Percentiles rank a stretch among this genome's conserved stretches.
These are phyloP conservation scores for Graphium colonna DNA, from an alignment of 2,888 invertebrate species.

Conservation along the genomic window DNA sequence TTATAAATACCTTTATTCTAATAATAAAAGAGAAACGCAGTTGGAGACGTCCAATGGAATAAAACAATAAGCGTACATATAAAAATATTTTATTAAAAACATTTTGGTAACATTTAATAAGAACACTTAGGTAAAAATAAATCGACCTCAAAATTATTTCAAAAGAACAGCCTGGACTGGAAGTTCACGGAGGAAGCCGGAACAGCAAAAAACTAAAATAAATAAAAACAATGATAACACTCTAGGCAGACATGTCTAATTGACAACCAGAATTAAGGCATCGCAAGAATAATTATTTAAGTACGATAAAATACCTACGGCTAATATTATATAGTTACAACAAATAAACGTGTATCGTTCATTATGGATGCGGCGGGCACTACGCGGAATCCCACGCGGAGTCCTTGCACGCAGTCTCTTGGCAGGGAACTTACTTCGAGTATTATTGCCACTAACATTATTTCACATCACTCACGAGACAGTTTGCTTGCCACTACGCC, in stretches of 20 bases:
- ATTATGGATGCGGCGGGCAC: conserved; percentile 40
- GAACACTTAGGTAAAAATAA: conserved; percentile 82
- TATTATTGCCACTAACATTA: conserved; percentile 76
- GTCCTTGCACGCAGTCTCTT: conserved; percentile 42
- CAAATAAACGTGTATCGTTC: conserved; percentile 72
- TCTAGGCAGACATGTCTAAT: conserved; percentile 80
- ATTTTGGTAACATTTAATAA: conserved; percentile 82
- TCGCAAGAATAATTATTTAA: conserved; percentile 81
- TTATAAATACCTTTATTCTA: conserved; percentile 15
- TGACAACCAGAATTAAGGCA: conserved; percentile 82
- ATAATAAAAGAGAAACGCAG: conserved; percentile 6
- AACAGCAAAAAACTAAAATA: conserved; percentile 75
- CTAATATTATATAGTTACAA: conserved; percentile 81
- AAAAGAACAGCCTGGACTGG: conserved; percentile 81
- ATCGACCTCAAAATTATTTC: conserved; percentile 80
- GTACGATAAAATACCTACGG: conserved; percentile 80
- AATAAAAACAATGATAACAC: conserved; percentile 78
- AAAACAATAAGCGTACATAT: conserved; percentile 67
- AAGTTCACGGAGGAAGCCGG: conserved; percentile 79
- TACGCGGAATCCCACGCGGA: conserved; percentile 30
- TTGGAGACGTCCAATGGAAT: conserved; percentile 31
- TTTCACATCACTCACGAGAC: conserved; percentile 64
- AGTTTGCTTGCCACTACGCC: conserved; percentile 67
- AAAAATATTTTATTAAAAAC: conserved; percentile 82
- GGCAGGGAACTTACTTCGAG: conserved; percentile 69